phyloP scores from a whole-genome alignment of 2,797 vertebrate species.

The Carduelis carduelis region DNA sequence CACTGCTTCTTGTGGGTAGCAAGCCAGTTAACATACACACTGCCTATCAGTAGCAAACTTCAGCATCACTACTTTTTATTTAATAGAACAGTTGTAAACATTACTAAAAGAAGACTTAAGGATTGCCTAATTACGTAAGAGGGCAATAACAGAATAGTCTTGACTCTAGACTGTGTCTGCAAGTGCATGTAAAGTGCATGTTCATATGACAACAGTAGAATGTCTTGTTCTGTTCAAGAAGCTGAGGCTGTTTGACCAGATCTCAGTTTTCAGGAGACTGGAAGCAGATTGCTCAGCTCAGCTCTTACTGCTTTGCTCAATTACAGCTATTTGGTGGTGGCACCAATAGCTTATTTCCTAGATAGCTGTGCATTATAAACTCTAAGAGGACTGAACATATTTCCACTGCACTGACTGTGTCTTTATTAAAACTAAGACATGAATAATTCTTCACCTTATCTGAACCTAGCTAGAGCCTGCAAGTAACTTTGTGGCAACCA shows the following conservation, averaged over 20 bases:
- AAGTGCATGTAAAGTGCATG: neutral
- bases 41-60: neutral
- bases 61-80: neutral
- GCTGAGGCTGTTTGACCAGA: neutral
- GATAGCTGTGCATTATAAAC: neutral
- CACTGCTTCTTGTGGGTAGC: neutral
- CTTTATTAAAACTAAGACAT: neutral
- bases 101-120: neutral
- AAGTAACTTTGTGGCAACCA: neutral
- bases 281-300: neutral
- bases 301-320: neutral
- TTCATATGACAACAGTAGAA: neutral
- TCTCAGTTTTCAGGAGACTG: neutral
- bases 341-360: neutral
- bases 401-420: neutral
- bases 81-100: neutral
- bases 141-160: neutral
- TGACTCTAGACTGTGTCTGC: neutral
- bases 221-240: neutral
- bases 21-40: neutral
- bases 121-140: neutral
- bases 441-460: neutral
- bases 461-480: neutral
- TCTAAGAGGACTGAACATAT: rapidly evolving
- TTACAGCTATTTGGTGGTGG: neutral